Conservation (phyloP, 2,888 invertebrate genomes). For the Nomada fabriciana region DNA sequence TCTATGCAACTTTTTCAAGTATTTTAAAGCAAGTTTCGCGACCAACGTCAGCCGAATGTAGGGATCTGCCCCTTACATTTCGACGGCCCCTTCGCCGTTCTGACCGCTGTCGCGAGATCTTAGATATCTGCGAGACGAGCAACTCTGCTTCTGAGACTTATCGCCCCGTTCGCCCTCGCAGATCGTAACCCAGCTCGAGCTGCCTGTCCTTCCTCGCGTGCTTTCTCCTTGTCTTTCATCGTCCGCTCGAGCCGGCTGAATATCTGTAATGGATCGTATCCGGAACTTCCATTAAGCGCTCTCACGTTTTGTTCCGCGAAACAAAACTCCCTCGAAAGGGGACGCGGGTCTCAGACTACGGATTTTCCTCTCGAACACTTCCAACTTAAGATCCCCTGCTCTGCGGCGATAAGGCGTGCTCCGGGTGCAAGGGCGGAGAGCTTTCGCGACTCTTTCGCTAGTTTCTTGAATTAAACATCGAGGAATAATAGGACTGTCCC, state of each 20-base stretch:
- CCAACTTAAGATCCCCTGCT: slow-evolving; percentile 13
- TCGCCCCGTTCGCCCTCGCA: slow-evolving; percentile 26
- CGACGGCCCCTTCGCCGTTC: background rate
- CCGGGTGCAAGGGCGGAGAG: background rate
- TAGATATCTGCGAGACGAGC: slow-evolving; percentile 14
- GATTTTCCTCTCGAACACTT: slow-evolving; percentile 37
- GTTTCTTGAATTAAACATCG: background rate
- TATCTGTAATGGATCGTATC: slow-evolving; percentile 55
- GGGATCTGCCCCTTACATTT: slow-evolving; percentile 11
- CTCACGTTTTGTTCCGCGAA: slow-evolving; percentile 20
- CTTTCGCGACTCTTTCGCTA: background rate
- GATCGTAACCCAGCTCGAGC: slow-evolving; percentile 58
- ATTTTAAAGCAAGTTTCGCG: slow-evolving; percentile 18
- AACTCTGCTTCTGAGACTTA: slow-evolving; percentile 51
- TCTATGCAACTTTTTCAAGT: slow-evolving; percentile 27
- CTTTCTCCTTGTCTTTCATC: background rate
- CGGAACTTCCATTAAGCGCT: slow-evolving; percentile 53
- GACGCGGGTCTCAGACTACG: slow-evolving; percentile 15
- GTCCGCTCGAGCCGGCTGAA: slow-evolving; percentile 21
- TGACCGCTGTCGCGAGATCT: slow-evolving; percentile 11
- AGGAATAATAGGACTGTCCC: background rate
- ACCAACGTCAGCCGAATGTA: background rate
- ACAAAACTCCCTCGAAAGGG: slow-evolving; percentile 33
- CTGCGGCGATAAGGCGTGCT: slow-evolving; percentile 10
- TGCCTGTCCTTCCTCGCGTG: background rate